Conservation (phyloP, 2,888 invertebrate genomes). For the Zelleria hepariella region DNA sequence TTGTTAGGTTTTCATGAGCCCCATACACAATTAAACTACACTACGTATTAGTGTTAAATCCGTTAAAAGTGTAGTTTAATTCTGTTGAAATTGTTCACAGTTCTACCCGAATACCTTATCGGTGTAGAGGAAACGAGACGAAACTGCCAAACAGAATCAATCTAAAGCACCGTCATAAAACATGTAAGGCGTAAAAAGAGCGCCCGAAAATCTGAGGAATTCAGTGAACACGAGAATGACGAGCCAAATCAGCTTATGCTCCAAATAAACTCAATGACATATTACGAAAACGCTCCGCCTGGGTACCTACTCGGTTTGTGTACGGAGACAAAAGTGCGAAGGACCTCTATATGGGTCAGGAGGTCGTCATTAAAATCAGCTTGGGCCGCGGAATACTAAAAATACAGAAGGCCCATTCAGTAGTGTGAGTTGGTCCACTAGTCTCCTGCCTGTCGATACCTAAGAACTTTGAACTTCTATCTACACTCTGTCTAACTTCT, state of each 20-base stretch:
- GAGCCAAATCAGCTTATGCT: neutral
- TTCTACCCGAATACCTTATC: too few relatives aligned
- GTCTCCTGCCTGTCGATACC: too few relatives aligned
- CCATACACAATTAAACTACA: too few relatives aligned
- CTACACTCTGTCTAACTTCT: too few relatives aligned
- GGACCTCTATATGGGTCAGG: neutral
- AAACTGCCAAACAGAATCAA: neutral
- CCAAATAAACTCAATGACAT: neutral
- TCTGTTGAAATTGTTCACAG: too few relatives aligned
- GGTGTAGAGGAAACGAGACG: too few relatives aligned
- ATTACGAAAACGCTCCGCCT: neutral
- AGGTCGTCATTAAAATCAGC: neutral
- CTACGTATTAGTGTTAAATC: too few relatives aligned
- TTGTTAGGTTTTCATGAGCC: too few relatives aligned
- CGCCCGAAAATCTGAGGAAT: neutral
- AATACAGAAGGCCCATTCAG: neutral
- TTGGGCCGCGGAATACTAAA: neutral
- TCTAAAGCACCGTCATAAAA: neutral
- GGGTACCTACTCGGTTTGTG: neutral
- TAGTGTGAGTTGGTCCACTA: too few relatives aligned
- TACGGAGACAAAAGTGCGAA: neutral
- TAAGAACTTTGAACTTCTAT: too few relatives aligned
- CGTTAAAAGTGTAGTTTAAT: too few relatives aligned
- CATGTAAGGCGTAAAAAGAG: neutral
- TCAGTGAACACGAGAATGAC: neutral